phyloP scores from a whole-genome alignment of 2,113 vertebrate genomes.

The Chloropsis hardwickii region DNA sequence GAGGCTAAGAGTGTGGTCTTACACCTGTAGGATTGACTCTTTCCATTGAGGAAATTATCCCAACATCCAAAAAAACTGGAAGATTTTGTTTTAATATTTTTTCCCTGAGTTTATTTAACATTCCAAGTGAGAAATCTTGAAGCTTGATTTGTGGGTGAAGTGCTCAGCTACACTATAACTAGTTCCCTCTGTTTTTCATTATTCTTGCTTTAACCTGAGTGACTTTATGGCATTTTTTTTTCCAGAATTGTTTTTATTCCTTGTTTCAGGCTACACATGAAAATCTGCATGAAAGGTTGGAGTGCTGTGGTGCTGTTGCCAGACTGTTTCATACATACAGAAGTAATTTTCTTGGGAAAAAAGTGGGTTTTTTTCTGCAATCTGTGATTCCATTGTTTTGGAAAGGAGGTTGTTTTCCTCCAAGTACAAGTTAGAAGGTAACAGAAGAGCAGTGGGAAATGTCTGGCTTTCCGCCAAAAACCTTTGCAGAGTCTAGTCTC shows the following conservation, averaged over 20 bases:
- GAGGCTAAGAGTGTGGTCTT: not conserved
- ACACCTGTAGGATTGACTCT: not conserved
- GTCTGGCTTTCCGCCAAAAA: not conserved
- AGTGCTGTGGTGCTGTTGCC: not conserved
- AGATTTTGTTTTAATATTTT: not conserved
- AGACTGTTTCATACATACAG: not conserved
- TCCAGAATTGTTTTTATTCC: not conserved
- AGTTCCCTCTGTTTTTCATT: not conserved
- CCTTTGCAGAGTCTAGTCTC: not conserved
- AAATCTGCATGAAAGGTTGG: not conserved
- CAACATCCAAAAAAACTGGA: not conserved
- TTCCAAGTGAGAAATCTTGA: not conserved
- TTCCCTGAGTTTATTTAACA: not conserved
- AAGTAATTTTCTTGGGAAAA: not conserved
- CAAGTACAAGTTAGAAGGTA: not conserved
- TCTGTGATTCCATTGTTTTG: not conserved
- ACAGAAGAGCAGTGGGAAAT: not conserved
- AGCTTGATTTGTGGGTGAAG: not conserved
- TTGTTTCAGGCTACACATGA: not conserved
- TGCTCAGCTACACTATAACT: not conserved
- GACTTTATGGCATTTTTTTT: not conserved
- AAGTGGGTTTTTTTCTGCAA: accelerated
- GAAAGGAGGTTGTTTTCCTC: not conserved
- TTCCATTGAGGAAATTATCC: not conserved
- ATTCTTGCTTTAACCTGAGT: not conserved